Conservation (phyloP, 2,113 vertebrate species). For the Nannobrachium achirus region DNA sequence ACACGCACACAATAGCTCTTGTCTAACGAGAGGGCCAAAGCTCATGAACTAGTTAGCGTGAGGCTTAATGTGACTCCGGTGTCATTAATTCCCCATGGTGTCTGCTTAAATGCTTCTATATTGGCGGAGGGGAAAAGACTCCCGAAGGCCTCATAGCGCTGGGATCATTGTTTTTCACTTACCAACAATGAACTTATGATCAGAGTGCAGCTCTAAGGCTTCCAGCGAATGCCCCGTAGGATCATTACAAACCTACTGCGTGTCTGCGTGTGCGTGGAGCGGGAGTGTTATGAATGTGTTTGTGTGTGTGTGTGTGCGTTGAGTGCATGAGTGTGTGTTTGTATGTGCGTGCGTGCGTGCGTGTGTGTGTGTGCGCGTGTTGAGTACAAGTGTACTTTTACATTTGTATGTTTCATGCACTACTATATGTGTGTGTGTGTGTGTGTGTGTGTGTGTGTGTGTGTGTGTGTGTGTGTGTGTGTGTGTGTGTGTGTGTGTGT, state of each 20-base stretch:
- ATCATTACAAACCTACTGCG: slow-evolving; percentile 57
- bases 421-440: slow-evolving; percentile 16
- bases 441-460: slow-evolving; percentile 8
- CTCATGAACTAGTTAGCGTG: slow-evolving; percentile 72
- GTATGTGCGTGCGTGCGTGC: background rate
- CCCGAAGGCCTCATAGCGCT: slow-evolving; percentile 74
- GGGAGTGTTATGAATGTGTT: background rate
- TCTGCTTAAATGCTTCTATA: slow-evolving; percentile 78
- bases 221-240: slow-evolving; percentile 67
- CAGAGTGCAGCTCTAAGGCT: slow-evolving; percentile 60
- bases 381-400: background rate
- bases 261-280: slow-evolving; percentile 28
- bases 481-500: slow-evolving; percentile 32
- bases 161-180: slow-evolving; percentile 79
- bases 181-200: slow-evolving; percentile 79
- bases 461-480: slow-evolving; percentile 1
- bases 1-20: slow-evolving; percentile 3
- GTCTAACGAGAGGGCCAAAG: slow-evolving; percentile 55
- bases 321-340: background rate
- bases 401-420: background rate
- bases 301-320: background rate
- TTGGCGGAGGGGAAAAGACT: slow-evolving; percentile 68
- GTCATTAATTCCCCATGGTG: slow-evolving; percentile 77
- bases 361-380: background rate
- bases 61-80: slow-evolving; percentile 69